Base-by-base conservation (phyloP, 2,113 vertebrate species). In the Lampris incognitus region DNA sequence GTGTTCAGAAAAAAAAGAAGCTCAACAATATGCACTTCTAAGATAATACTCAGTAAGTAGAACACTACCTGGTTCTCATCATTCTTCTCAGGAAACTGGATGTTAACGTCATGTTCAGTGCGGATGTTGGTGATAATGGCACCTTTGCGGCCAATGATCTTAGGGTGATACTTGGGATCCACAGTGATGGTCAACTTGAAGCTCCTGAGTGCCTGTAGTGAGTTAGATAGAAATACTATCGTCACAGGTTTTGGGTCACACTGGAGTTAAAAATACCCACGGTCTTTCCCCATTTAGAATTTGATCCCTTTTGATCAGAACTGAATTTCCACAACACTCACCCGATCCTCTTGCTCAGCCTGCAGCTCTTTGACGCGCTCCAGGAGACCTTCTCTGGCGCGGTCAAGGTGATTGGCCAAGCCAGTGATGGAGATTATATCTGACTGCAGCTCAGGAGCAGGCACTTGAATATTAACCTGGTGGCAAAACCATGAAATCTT, bases 381-480 rank as follows among this genome's bases (percentile, higher is more conserved):
- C 87, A 97, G 92, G 41, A 99, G 94, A 38, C 98, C 97, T 0
- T 92, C 94, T 94, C 96, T 98, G 80, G 98, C 98, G 24, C 98
- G 96, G 72, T 97, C 97, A 64, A 98, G 92, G 84, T 97, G 95
- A 44, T 89, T 90, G 56, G 94, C 91, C 63, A 99, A 95, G 72
- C 98, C 98, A 0, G 96, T 98, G 92, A 99, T 95, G 69, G 95
- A 95, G 6, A 99, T 98, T 84, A 94, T 87, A 79, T 97, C 95
- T 0, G 97, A 99, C 91, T 98, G 97, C 85, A 96, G 94, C 46
- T 99, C 98, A 51, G 97, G 97, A 66, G 97, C 96, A 84, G 98
- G 98, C 79, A 99, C 98, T 88, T 99, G 97, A 88, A 99, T 99
- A 89, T 99, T 99, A 72, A 99, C 98, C 98, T 99, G 79, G 1